Evolutionary conservation across 2,888 invertebrate species (phyloP).

Genomic region (Lissonota sp.): DNA sequence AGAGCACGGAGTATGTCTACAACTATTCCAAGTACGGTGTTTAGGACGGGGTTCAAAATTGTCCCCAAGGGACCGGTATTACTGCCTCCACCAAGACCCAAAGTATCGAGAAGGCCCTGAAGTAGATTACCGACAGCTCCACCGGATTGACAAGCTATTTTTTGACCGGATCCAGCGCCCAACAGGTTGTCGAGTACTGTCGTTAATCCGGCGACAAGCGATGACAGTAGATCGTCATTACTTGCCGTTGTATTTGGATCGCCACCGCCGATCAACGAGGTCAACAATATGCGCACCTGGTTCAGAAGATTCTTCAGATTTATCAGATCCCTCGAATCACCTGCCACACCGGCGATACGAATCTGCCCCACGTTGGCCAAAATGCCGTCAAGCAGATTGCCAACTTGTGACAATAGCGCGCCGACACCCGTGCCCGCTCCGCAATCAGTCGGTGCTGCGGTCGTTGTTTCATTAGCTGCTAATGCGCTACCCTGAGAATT

Average conservation of each 20-base stretch:
- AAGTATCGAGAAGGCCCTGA: neutral
- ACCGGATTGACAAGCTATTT: constrained; percentile 8
- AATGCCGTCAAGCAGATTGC: constrained; percentile 44
- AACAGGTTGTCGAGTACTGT: neutral
- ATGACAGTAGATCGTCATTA: neutral
- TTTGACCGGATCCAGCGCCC: neutral
- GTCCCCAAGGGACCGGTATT: neutral
- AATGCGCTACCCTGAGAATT: constrained; percentile 18
- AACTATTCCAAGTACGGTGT: neutral
- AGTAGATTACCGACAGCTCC: constrained; percentile 27
- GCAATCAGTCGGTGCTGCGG: neutral
- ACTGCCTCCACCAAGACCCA: constrained; percentile 6
- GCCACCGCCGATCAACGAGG: constrained; percentile 29
- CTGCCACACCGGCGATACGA: neutral
- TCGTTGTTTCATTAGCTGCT: constrained; percentile 4
- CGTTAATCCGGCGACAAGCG: constrained; percentile 5
- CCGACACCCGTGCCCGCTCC: constrained; percentile 8
- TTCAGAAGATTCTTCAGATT: constrained; percentile 3
- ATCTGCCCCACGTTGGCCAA: constrained; percentile 19
- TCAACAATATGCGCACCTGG: constrained; percentile 24
- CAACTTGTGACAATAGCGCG: constrained; percentile 23
- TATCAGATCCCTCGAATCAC: neutral
- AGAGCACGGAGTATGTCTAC: neutral
- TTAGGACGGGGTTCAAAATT: neutral
- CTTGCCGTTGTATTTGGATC: neutral